These are phyloP conservation scores for Trissolcus brochymenae DNA, from an alignment of 2,888 invertebrate genomes.

Conservation along the genomic window DNA sequence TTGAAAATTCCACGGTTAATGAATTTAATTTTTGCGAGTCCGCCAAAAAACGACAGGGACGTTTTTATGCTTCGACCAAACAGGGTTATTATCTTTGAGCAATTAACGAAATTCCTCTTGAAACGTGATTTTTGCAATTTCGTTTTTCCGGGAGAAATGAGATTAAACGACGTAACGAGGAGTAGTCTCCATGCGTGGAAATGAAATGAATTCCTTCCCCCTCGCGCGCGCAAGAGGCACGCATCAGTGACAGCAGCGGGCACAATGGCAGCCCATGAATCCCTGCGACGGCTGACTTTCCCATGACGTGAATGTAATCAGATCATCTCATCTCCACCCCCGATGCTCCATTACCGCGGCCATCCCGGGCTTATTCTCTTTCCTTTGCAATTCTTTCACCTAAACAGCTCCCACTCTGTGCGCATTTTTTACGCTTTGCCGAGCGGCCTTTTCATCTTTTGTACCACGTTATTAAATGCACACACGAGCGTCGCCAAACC, in stretches of 20 bases:
- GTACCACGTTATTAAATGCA: constrained; percentile 52
- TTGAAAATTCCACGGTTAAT: constrained; percentile 6
- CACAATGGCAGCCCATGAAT: constrained; percentile 49
- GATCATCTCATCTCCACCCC: constrained; percentile 64
- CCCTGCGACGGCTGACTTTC: constrained; percentile 68
- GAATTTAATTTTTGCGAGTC: constrained; percentile 1
- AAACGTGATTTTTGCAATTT: constrained; percentile 55
- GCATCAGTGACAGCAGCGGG: constrained; percentile 65
- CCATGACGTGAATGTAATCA: constrained; percentile 75
- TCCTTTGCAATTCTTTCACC: constrained; percentile 27
- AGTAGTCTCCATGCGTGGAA: constrained; percentile 64
- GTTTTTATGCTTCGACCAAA: constrained; percentile 23
- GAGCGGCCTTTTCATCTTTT: constrained; percentile 48
- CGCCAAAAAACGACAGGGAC: constrained; percentile 14
- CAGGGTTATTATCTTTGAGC: constrained; percentile 51
- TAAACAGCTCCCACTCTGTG: constrained; percentile 38
- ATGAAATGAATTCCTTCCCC: constrained; percentile 67
- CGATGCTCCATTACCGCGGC: constrained; percentile 59
- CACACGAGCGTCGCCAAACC: constrained; percentile 31
- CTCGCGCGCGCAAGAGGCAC: constrained; percentile 58
- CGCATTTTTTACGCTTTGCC: constrained; percentile 53
- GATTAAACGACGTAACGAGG: constrained; percentile 55
- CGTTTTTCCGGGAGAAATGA: constrained; percentile 53
- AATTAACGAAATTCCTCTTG: constrained; percentile 55
- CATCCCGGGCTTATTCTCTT: constrained; percentile 20